phyloP scores from a whole-genome alignment of 2,113 vertebrate species.

The Triplophysa siluroides region DNA sequence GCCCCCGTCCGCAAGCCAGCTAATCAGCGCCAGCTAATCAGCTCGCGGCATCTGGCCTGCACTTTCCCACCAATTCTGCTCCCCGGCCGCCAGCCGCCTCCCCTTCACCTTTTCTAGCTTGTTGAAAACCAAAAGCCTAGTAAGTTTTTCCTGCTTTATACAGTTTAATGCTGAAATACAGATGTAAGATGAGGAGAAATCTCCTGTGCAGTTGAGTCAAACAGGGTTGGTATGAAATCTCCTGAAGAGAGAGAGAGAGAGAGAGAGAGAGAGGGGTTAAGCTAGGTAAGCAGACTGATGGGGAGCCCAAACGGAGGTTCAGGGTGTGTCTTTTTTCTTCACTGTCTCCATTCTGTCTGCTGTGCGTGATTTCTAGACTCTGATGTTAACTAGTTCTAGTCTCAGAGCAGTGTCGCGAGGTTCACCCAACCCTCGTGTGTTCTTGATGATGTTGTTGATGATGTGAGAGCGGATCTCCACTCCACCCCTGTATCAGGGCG shows the following conservation, averaged over 20 bases:
- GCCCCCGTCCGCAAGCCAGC: constrained; percentile 89
- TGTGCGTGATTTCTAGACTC: not conserved
- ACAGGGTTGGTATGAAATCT: constrained; percentile 38
- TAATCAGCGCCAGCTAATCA: constrained; percentile 99
- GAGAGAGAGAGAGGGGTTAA: not conserved
- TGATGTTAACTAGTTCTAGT: not conserved
- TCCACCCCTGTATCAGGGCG: constrained; percentile 30
- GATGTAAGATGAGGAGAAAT: constrained; percentile 96
- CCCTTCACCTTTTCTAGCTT: constrained; percentile 99
- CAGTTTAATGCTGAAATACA: constrained; percentile 99
- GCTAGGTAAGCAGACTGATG: constrained; percentile 22
- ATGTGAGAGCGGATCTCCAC: constrained; percentile 17
- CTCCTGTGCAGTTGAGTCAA: constrained; percentile 76
- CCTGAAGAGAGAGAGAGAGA: not conserved
- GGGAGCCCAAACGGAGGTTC: constrained; percentile 37
- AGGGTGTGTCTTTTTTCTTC: not conserved
- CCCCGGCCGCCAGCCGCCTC: constrained; percentile 99
- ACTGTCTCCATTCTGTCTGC: constrained; percentile 17
- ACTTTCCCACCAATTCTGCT: constrained; percentile 99
- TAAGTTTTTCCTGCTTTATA: constrained; percentile 99
- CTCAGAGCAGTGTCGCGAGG: not conserved
- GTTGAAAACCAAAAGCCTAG: constrained; percentile 99
- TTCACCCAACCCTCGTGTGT: not conserved
- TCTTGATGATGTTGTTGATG: no score
- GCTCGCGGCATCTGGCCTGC: constrained; percentile 99